These are phyloP conservation scores for Premnoplex brunnescens DNA, from an alignment of 2,797 vertebrate genomes.

Conservation along the genomic window DNA sequence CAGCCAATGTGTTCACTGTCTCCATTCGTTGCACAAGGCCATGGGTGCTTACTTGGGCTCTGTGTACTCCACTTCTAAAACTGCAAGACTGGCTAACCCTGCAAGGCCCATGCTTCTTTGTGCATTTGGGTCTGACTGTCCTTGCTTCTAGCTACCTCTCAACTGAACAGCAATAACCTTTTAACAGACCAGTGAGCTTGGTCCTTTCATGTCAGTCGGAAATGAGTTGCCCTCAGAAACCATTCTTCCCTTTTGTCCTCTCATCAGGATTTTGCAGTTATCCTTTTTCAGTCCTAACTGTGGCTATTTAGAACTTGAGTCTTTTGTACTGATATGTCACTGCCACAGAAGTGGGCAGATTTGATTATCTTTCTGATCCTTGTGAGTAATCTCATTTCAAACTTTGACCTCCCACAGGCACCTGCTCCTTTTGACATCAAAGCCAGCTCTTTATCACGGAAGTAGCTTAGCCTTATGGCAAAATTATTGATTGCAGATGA, in stretches of 20 bases:
- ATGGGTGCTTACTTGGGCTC: not conserved
- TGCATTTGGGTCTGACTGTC: not conserved
- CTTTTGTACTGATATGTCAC: constrained; percentile 62
- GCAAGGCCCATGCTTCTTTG: not conserved
- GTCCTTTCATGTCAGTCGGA: constrained; percentile 55
- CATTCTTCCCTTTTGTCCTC: constrained; percentile 57
- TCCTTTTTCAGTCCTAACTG: constrained; percentile 57
- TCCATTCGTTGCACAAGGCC: not conserved
- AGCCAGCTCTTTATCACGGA: constrained; percentile 58
- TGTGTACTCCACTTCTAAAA: not conserved
- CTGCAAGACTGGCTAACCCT: not conserved
- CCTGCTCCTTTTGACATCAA: constrained; percentile 63
- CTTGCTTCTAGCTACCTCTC: constrained; percentile 25
- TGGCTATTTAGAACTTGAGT: constrained; percentile 58
- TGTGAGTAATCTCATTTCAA: constrained; percentile 66
- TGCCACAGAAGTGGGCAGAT: constrained; percentile 61
- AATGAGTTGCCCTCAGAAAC: constrained; percentile 57
- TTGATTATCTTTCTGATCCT: constrained; percentile 69
- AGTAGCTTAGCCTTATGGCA: constrained; percentile 65
- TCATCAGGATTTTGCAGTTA: constrained; percentile 60
- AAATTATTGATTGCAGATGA: constrained; percentile 65
- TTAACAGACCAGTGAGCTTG: constrained; percentile 51
- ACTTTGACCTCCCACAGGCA: constrained; percentile 66
- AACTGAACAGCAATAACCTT: constrained; percentile 35
- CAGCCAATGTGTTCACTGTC: not conserved